Evolutionary conservation across 1,140 invertebrate species (phyloP), one percentile per base, ranked within the genome.

Genomic region (Ostrea edulis): DNA sequence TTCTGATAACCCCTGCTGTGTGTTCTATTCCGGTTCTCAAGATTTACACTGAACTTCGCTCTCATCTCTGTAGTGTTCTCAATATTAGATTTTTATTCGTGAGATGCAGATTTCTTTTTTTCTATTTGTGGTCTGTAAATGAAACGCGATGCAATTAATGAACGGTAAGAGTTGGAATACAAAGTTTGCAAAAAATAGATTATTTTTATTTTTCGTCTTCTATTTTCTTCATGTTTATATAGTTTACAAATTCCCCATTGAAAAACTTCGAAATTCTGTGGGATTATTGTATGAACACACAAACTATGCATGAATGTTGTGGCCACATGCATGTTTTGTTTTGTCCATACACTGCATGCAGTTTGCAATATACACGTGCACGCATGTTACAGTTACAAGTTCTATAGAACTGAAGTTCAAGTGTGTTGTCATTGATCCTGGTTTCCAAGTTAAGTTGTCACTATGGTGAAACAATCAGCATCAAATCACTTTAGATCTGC

Each of bases 381-480:
- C 68, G 68, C 25, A 11, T 77, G 29, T 35, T 77, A 12, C 25
- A 77, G 14, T 77, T 77, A 44, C 35, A 44, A 77, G 68, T 35
- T 35, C 22, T 62, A 5, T 62, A 62, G 55, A n/a, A 62, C 35
- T 44, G 35, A 44, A 44, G 35, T 44, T 62, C 55, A 20, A 20
- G 0, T 62, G 17, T 62, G n/a, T 62, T 62, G 14, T 9, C 25
- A 17, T 25, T 77, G 68, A 77, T 77, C 25, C 68, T 25, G 14
- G 68, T 77, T 29, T 77, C 68, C 68, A 77, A 77, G 68, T 29
- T n/a, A 29, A 71, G 25, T 77, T 20, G 58, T 62, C 14, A 77
- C 68, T 77, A 77, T 77, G 68, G 25, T 29, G 68, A 77, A 77
- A 77, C 68, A 77, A 77, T 29, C 29, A 77, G 29, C 35, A 77